Evolutionary conservation across 2,888 invertebrate genomes (phyloP).

Genomic region (Boloria selene): DNA sequence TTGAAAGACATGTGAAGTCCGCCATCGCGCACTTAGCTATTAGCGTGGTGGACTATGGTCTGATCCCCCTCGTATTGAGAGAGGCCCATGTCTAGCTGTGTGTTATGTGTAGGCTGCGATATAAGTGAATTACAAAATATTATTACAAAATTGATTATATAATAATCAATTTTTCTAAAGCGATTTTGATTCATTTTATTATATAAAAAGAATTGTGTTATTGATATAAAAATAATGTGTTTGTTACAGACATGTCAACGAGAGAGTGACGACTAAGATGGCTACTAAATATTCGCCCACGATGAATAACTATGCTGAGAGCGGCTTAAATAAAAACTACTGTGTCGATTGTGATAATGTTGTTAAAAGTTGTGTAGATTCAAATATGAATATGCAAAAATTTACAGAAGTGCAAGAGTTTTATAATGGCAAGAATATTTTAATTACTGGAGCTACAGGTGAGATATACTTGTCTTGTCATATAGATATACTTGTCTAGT

Average conservation of each 20-base stretch:
- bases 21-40: too few relatives aligned
- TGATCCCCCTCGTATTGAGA: too few relatives aligned
- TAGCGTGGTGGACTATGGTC: too few relatives aligned
- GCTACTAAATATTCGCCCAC: conserved; percentile 20
- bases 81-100: too few relatives aligned
- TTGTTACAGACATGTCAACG: conserved; percentile 51
- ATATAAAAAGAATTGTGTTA: too few relatives aligned
- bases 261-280: conserved; percentile 36
- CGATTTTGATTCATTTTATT: too few relatives aligned
- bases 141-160: too few relatives aligned
- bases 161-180: too few relatives aligned
- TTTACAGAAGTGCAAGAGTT: conserved; percentile 79
- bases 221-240: conserved; percentile 14
- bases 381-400: conserved; percentile 51
- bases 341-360: conserved; percentile 44
- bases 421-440: conserved; percentile 81
- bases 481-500: too few relatives aligned
- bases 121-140: too few relatives aligned
- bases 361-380: conserved; percentile 43
- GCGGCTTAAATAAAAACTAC: conserved; percentile 21
- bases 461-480: conserved; percentile 43
- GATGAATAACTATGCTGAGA: conserved; percentile 23
- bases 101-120: too few relatives aligned
- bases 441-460: conserved; percentile 85
- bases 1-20: too few relatives aligned